Evolutionary conservation across 2,888 invertebrate species (phyloP), one percentile per base, ranked within the genome.

Genomic region (Cheilosia vernalis): DNA sequence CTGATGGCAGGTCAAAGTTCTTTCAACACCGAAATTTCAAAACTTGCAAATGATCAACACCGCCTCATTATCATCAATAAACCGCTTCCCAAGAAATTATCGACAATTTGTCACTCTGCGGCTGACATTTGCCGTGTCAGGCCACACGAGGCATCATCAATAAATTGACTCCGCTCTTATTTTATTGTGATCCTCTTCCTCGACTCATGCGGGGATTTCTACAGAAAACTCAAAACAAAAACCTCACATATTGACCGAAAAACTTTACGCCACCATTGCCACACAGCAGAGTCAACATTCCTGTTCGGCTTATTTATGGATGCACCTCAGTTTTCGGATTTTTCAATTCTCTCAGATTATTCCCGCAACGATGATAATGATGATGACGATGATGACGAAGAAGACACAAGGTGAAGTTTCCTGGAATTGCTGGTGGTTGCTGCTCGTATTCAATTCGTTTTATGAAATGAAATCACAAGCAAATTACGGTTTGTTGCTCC

Each of bases 1-100:
- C 4, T 6, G 24, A 13, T 24, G 21, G 10, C 27, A 15, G 51
- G 15, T 51, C 24, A 4, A 51, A 27, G 51, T 19, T 21, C 27
- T 24, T 58, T 56, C 27, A 33, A 61, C 58, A 69, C 56, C 42
- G 44, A 33, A 21, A 70, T 30, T 76, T 70, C 40, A 17, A 58
- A 44, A 74, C 21, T 19, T 19, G 27, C 40, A 56, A 83, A 58
- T 79, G 83, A 84, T 84, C 51, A 69, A 84, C 58, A 60, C 56
- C 73, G 58, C 61, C 83, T 79, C 69, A 84, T 84, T 84, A 84
- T 55, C 79, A 64, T 79, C 79, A 64, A 79, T 79, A 74, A 84
- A 84, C 74, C 58, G 58, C 21, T 84, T 74, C 79, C 60, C 69
- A 51, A 70, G 79, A 69, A 79, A 79, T 79, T 74, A 84, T 79